phyloP scores from a whole-genome alignment of 2,113 vertebrate species.

The Lamprologus speciosus region DNA sequence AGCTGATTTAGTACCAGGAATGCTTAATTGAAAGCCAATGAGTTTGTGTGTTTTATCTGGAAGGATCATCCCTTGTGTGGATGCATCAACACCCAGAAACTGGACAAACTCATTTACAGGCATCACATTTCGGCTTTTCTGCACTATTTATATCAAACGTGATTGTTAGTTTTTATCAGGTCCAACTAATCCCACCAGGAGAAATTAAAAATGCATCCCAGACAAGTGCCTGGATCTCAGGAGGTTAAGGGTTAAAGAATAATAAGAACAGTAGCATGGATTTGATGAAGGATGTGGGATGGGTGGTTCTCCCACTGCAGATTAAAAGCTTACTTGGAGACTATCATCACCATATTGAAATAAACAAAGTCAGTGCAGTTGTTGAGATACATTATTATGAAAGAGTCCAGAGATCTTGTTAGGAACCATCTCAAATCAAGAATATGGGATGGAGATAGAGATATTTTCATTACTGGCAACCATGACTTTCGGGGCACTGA shows the following conservation, averaged over 20 bases:
- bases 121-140: fast-evolving
- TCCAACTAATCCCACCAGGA: background rate
- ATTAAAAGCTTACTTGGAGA: background rate
- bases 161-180: background rate
- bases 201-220: background rate
- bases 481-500: background rate
- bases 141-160: background rate
- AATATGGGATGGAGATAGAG: background rate
- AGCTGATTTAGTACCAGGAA: background rate
- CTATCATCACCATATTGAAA: background rate
- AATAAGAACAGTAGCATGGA: background rate
- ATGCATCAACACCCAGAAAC: background rate
- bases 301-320: background rate
- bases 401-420: background rate
- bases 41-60: background rate
- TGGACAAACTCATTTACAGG: background rate
- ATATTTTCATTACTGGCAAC: background rate
- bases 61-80: background rate
- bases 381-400: background rate
- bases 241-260: background rate
- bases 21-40: background rate
- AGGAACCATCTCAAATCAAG: background rate
- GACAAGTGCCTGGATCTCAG: background rate
- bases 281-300: background rate
- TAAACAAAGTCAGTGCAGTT: background rate